These are phyloP conservation scores for Leucoptera coffeella DNA, from an alignment of 2,888 invertebrate genomes.

Conservation along the genomic window DNA sequence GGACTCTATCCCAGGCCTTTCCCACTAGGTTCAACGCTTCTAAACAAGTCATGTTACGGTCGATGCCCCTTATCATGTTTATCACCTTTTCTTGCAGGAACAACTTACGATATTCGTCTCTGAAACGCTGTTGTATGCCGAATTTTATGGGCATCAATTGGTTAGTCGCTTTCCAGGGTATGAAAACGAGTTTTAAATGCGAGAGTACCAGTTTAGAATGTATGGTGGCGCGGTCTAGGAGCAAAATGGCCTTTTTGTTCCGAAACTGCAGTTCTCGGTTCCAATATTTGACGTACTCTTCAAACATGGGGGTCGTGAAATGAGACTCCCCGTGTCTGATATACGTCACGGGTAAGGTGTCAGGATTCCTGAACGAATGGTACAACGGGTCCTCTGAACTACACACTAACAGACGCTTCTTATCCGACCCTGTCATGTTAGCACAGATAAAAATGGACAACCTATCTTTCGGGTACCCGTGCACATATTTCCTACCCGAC, in stretches of 20 bases:
- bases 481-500: conserved; percentile 16
- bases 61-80: conserved; percentile 13
- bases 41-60: conserved; percentile 15
- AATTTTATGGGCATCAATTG: conserved; percentile 17
- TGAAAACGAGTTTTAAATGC: conserved; percentile 16
- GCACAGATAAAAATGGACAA: conserved; percentile 16
- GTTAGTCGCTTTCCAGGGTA: conserved; percentile 17
- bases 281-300: conserved; percentile 18
- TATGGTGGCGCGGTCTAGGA: conserved; percentile 17
- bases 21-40: conserved; percentile 16
- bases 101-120: conserved; percentile 14
- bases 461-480: conserved; percentile 15
- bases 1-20: conserved; percentile 15
- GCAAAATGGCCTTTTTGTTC: conserved; percentile 12
- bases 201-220: conserved; percentile 17
- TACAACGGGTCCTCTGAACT: conserved; percentile 16
- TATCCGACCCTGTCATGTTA: conserved; percentile 16
- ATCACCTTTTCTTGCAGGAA: conserved; percentile 14
- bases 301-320: conserved; percentile 18
- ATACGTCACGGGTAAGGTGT: conserved; percentile 16
- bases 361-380: conserved; percentile 13
- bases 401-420: conserved; percentile 15
- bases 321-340: conserved; percentile 15
- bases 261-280: conserved; percentile 12
- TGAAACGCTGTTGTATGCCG: conserved; percentile 13